phyloP scores from a whole-genome alignment of 2,888 invertebrate genomes.

The Drosophila tripunctata region DNA sequence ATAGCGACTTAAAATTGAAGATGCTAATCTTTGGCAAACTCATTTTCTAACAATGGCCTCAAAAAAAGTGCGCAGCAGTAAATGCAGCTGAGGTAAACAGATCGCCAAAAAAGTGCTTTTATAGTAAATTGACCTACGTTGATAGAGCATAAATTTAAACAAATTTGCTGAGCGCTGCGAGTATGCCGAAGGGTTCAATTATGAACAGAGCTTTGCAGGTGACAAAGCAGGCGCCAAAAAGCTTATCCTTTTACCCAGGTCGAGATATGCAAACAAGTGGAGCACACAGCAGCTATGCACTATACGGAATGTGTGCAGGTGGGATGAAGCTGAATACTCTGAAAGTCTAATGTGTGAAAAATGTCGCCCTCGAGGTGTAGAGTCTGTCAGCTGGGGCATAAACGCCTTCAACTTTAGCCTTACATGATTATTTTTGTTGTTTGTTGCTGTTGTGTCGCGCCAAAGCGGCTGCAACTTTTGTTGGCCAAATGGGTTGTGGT shows the following conservation, averaged over 20 bases:
- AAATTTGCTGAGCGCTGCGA: slow-evolving; percentile 56
- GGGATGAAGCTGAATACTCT: slow-evolving; percentile 3
- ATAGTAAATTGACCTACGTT: slow-evolving; percentile 16
- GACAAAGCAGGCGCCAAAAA: slow-evolving; percentile 42
- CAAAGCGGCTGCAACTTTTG: slow-evolving; percentile 52
- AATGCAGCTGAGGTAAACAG: slow-evolving; percentile 28
- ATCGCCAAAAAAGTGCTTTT: slow-evolving; percentile 22
- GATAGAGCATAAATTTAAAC: slow-evolving; percentile 53
- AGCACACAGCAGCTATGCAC: not conserved
- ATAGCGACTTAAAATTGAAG: slow-evolving; percentile 9
- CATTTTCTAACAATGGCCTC: slow-evolving; percentile 1
- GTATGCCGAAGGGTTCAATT: slow-evolving; percentile 70
- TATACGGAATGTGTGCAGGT: not conserved
- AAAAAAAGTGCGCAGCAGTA: slow-evolving; percentile 3
- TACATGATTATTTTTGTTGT: slow-evolving; percentile 13
- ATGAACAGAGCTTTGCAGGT: slow-evolving; percentile 52
- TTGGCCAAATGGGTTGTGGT: slow-evolving; percentile 43
- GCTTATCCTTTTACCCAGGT: slow-evolving; percentile 39
- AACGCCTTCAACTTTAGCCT: slow-evolving; percentile 42
- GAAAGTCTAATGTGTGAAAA: slow-evolving; percentile 29
- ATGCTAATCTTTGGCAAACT: slow-evolving; percentile 6
- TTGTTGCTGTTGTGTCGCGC: slow-evolving; percentile 37
- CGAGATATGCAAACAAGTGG: slow-evolving; percentile 31
- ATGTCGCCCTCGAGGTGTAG: slow-evolving; percentile 27
- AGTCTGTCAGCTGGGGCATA: slow-evolving; percentile 37